Base-by-base conservation (phyloP, 2,797 vertebrate genomes). In the Tenualosa thibaudeaui region DNA sequence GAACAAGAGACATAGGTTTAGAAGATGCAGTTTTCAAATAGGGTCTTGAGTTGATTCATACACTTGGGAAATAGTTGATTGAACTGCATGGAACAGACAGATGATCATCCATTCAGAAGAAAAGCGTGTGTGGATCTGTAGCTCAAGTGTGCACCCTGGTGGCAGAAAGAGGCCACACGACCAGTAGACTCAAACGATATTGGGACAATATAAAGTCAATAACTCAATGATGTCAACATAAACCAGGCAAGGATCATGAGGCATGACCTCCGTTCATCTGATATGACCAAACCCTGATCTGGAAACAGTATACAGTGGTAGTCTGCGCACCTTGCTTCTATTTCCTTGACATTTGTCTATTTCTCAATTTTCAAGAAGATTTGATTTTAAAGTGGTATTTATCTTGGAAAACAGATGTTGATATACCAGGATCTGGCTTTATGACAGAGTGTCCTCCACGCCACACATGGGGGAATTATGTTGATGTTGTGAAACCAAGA, bases 151-250 rank as follows among this genome's bases (percentile, higher is more conserved):
- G 40, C 71, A 78, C 40, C 37, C 71, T 78, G 71, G 71, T 78
- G 71, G 71, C 7, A 40, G 40, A 17, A 78, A 6, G 2, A 19
- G 4, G 37, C 24, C 12, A 37, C 7, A 2, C 10, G 12, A 71
- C 31, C 12, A 40, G 15, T 2, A 40, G 46, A 40, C 71, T 78
- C 37, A 19, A 46, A 78, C 40, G 46, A 46, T 40, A 40, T 78
- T 78, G 71, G 40, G 37, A 43, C 17, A 78, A 46, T 78, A 78
- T 78, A 17, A 78, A 46, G 71, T 46, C 71, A 46, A 78, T 78
- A 78, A 43, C 40, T 78, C 71, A 46, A 10, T 78, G 71, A 78
- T 78, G 71, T 78, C 71, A 78, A 17, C 71, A 78, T 78, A 78
- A 78, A 78, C 71, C 40, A 46, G 9, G 40, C 71, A 40, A 43